phyloP scores from a whole-genome alignment of 2,797 vertebrate genomes.

The Erpetoichthys calabaricus region DNA sequence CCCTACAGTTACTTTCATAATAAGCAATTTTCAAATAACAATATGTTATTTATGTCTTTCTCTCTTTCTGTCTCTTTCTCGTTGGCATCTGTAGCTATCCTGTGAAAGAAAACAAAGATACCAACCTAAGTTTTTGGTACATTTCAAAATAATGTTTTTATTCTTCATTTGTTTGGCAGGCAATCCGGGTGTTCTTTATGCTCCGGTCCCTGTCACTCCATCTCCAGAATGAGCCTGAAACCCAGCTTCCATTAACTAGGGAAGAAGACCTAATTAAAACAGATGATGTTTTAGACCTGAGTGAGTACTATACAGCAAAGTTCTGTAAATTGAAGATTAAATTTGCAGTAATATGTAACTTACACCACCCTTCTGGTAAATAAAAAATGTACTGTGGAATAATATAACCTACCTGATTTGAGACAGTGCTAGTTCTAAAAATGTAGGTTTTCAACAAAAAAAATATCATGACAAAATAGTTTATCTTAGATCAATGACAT shows the following conservation, averaged over 20 bases:
- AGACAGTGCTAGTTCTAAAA: too few species aligned
- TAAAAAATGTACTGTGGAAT: too few species aligned
- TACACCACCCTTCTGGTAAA: too few species aligned
- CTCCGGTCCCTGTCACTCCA: conserved; percentile 76
- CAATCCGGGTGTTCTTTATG: conserved; percentile 96
- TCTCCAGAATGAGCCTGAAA: conserved; percentile 75
- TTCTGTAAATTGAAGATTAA: conserved; percentile 1
- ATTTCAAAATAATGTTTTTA: not conserved
- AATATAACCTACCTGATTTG: too few species aligned
- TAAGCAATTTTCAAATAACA: not conserved
- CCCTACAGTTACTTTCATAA: not conserved
- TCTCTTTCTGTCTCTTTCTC: conserved; percentile 4
- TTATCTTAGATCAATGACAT: too few species aligned
- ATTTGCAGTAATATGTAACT: too few species aligned
- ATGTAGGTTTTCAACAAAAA: too few species aligned
- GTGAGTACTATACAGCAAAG: conserved; percentile 46
- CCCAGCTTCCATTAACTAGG: conserved; percentile 81
- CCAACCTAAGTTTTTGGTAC: not conserved
- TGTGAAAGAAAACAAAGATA: not conserved
- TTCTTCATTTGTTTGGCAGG: conserved; percentile 43
- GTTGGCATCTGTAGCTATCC: not conserved
- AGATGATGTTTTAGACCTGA: conserved; percentile 90
- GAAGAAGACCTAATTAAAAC: conserved; percentile 90
- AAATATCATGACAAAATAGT: too few species aligned
- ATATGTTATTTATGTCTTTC: not conserved